phyloP scores from a whole-genome alignment of 2,888 invertebrate genomes.

The Sphinx pinastri region DNA sequence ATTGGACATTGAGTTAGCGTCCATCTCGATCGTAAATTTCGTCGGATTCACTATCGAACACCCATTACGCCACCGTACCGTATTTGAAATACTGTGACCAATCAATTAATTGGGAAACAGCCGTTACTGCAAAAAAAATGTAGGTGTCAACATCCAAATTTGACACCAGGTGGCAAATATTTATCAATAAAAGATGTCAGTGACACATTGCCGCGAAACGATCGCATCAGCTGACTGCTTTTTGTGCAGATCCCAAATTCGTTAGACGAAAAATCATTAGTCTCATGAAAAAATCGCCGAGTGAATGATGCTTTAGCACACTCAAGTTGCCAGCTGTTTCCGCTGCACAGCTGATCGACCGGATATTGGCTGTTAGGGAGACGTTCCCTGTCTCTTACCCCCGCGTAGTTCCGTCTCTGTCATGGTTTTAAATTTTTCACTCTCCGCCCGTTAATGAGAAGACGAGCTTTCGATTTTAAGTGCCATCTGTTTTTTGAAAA shows the following conservation, averaged over 20 bases:
- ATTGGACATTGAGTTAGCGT: too few species aligned
- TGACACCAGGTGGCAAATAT: constrained; percentile 35
- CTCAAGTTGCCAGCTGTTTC: constrained; percentile 78
- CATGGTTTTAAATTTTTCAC: constrained; percentile 65
- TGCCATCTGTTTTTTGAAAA: constrained; percentile 31
- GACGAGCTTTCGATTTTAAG: constrained; percentile 47
- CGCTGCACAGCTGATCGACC: constrained; percentile 80
- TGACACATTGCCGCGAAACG: constrained; percentile 47
- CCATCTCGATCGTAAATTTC: too few species aligned
- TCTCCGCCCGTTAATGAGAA: constrained; percentile 62
- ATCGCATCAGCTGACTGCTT: constrained; percentile 51
- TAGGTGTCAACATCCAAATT: neutral
- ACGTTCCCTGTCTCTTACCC: constrained; percentile 54
- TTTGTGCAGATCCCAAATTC: constrained; percentile 52
- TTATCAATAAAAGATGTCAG: constrained; percentile 41
- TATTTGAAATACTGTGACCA: too few species aligned
- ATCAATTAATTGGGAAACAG: too few species aligned
- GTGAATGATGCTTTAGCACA: constrained; percentile 64
- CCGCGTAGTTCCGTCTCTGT: constrained; percentile 47
- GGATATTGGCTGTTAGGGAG: constrained; percentile 80
- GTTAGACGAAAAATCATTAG: constrained; percentile 62
- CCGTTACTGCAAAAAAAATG: neutral
- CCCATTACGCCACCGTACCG: too few species aligned
- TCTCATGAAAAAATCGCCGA: constrained; percentile 64
- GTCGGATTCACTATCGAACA: too few species aligned